Conservation (phyloP, 2,888 invertebrate genomes). For the Camptogramma bilineatum region DNA sequence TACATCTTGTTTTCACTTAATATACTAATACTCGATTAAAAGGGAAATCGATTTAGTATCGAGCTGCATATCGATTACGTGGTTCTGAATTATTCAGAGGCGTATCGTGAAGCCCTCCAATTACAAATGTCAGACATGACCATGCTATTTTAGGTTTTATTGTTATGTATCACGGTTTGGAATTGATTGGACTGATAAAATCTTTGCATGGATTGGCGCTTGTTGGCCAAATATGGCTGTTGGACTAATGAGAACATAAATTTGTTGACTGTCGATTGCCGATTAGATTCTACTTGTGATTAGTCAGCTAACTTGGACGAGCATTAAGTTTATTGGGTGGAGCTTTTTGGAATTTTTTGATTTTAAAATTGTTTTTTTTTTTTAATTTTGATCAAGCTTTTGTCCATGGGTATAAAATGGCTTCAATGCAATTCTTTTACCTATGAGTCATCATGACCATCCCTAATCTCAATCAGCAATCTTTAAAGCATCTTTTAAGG, state of each 20-base stretch:
- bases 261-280: conserved; percentile 30
- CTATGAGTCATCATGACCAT: too few species aligned
- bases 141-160: conserved; percentile 17
- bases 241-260: conserved; percentile 51
- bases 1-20: conserved; percentile 31
- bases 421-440: too few species aligned
- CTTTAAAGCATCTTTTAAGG: too few species aligned
- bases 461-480: too few species aligned
- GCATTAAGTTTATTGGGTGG: neutral
- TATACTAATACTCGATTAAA: conserved; percentile 39
- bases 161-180: conserved; percentile 16
- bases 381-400: too few species aligned
- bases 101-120: conserved; percentile 40
- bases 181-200: conserved; percentile 36
- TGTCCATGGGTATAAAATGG: too few species aligned
- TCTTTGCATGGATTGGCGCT: conserved; percentile 41
- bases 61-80: conserved; percentile 63
- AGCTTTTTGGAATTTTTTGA: neutral
- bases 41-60: conserved; percentile 61
- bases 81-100: conserved; percentile 62
- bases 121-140: conserved; percentile 38
- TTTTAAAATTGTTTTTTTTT: too few species aligned
- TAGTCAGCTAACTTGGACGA: conserved; percentile 13
- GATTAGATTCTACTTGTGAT: conserved; percentile 35
- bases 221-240: conserved; percentile 40